These are phyloP conservation scores for Trachelipus rathkii DNA, from an alignment of 1,140 invertebrate species.

Conservation along the genomic window DNA sequence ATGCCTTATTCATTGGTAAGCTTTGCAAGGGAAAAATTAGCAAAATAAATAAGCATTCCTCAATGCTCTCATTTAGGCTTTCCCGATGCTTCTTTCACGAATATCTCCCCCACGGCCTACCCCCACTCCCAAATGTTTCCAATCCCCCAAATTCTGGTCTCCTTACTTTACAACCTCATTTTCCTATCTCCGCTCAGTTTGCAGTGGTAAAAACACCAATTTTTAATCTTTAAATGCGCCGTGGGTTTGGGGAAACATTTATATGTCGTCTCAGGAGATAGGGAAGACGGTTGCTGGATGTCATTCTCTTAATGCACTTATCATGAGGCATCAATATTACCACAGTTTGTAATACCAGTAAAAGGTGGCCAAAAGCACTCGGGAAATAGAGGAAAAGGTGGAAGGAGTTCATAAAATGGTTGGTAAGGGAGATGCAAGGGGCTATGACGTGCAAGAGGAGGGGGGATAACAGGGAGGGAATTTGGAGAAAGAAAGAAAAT, in stretches of 20 bases:
- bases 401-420: not conserved
- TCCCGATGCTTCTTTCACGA: too few species aligned
- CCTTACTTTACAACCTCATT: not conserved
- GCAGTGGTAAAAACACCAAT: conserved; percentile 3
- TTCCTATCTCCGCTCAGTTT: not conserved
- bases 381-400: not conserved
- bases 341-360: conserved; percentile 1
- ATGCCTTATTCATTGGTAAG: too few species aligned
- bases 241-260: not conserved
- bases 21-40: too few species aligned
- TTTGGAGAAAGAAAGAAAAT: not conserved
- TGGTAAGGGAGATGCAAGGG: not conserved
- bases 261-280: not conserved
- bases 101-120: too few species aligned
- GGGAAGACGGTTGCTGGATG: not conserved
- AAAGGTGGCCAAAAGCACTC: not conserved
- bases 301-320: conserved; percentile 3
- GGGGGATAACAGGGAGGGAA: too few species aligned
- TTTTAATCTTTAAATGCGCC: conserved; percentile 1
- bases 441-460: not conserved
- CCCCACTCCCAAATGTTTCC: too few species aligned
- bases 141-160: not conserved
- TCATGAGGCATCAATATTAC: conserved; percentile 1
- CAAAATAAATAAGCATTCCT: too few species aligned
- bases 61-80: too few species aligned